Percentiles rank a stretch among this genome's conserved stretches.
Evolutionary conservation across 2,797 vertebrate species (phyloP).

Genomic region (Thamnophis elegans): DNA sequence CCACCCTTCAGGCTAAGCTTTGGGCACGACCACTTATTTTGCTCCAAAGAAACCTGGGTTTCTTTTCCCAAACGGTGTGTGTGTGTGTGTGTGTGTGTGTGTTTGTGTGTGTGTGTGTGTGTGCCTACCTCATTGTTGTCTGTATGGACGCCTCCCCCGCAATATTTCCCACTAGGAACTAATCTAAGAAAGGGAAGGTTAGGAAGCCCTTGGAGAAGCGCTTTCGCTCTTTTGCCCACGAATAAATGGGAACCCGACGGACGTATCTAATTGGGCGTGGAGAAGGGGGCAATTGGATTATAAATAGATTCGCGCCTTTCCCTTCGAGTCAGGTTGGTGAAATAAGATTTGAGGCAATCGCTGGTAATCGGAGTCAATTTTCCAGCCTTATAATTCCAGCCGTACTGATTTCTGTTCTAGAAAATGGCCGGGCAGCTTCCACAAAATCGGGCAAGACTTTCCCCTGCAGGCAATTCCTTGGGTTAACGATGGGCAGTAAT

Average conservation of each 20-base stretch:
- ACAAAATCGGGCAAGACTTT: background rate
- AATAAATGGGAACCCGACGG: background rate
- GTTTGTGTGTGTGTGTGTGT: too few relatives aligned
- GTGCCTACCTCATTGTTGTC: background rate
- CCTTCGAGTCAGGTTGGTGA: background rate
- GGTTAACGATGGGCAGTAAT: background rate
- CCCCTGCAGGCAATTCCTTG: background rate
- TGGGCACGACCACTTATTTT: background rate
- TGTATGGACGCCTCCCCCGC: background rate
- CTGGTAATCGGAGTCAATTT: background rate
- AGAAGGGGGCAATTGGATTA: background rate
- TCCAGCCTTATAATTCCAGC: background rate
- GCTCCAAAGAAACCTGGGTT: background rate
- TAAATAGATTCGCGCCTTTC: background rate
- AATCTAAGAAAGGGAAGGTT: background rate
- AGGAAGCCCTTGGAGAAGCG: background rate
- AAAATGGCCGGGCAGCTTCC: background rate
- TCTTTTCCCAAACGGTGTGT: background rate
- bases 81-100: too few relatives aligned
- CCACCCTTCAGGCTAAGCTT: background rate
- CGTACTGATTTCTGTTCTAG: background rate
- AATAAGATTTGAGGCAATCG: background rate
- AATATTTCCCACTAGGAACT: background rate
- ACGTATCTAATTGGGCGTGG: background rate
- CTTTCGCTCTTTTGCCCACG: background rate